phyloP scores from a whole-genome alignment of 2,888 invertebrate species.

The Hirudinaria manillensis region DNA sequence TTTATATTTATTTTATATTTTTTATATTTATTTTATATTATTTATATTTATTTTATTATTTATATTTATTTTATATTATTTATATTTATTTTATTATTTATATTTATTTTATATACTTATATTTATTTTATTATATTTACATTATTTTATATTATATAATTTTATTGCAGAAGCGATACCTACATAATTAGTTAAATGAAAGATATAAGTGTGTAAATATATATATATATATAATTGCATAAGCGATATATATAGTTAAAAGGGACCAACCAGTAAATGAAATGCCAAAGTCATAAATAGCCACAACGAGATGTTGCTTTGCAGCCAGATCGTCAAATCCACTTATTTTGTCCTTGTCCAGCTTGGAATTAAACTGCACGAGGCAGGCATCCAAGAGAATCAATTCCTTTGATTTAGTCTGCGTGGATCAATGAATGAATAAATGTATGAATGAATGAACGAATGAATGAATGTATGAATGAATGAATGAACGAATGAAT shows the following conservation, averaged over 20 bases:
- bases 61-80: too few species aligned
- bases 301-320: neutral
- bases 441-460: too few species aligned
- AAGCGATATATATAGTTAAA: too few species aligned
- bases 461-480: too few species aligned
- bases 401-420: conserved; percentile 11
- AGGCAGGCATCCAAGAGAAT: neutral
- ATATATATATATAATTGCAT: too few species aligned
- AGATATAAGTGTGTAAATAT: neutral
- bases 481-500: too few species aligned
- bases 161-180: neutral
- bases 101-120: too few species aligned
- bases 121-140: neutral
- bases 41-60: too few species aligned
- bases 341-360: conserved; percentile 6
- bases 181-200: neutral
- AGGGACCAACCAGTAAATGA: neutral
- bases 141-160: neutral
- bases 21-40: too few species aligned
- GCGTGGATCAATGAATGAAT: neutral
- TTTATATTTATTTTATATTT: too few species aligned
- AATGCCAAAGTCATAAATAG: neutral
- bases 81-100: too few species aligned
- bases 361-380: neutral
- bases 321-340: neutral